Percentiles rank a stretch among this genome's conserved stretches.
Evolutionary conservation across 2,888 invertebrate genomes (phyloP).

Genomic region (Bimastos eiseni): DNA sequence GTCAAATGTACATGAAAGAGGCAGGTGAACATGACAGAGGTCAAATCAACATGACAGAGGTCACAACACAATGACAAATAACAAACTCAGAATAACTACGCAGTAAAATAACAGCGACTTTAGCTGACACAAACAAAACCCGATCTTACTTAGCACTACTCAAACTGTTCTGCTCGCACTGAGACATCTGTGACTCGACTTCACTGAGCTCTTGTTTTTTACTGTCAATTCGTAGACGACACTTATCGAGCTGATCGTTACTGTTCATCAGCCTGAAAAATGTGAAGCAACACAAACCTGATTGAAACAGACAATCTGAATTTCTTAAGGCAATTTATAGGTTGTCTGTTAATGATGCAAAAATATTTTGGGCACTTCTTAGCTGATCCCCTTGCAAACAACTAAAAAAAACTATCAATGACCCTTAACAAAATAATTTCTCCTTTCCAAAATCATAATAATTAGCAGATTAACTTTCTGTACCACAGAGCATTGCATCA

Average conservation of each 20-base stretch:
- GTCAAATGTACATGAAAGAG: background rate
- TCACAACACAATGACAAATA: background rate
- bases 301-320: background rate
- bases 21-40: background rate
- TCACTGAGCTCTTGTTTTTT: slow-evolving; percentile 23
- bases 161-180: background rate
- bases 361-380: no score
- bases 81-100: background rate
- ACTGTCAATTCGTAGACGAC: slow-evolving; percentile 13
- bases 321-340: background rate
- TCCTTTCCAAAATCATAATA: no score
- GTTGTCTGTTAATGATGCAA: no score
- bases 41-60: background rate
- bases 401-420: no score
- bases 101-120: background rate
- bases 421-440: no score
- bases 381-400: no score
- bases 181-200: background rate
- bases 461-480: no score
- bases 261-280: background rate
- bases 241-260: background rate
- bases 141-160: background rate
- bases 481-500: no score
- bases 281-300: background rate
- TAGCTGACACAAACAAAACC: background rate